These are phyloP conservation scores for Megalops cyprinoides DNA, from an alignment of 2,797 vertebrate genomes.

Conservation along the genomic window DNA sequence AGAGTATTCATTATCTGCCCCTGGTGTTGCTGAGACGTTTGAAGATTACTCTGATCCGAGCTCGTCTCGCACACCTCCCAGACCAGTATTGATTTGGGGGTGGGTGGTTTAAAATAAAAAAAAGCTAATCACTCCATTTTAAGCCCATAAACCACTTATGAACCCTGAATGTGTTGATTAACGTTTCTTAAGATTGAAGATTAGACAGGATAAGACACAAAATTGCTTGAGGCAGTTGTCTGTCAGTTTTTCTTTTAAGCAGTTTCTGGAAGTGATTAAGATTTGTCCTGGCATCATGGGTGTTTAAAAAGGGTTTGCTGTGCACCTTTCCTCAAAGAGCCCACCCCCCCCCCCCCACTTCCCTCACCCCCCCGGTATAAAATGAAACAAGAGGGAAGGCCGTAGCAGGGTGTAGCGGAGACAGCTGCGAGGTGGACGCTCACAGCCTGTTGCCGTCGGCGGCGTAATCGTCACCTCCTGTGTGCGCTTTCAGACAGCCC, in stretches of 20 bases:
- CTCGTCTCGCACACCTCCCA: slow-evolving; percentile 62
- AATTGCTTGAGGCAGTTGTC: slow-evolving; percentile 81
- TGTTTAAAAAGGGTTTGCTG: slow-evolving; percentile 28
- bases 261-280: slow-evolving; percentile 52
- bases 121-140: slow-evolving; percentile 78
- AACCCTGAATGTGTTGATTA: slow-evolving; percentile 83
- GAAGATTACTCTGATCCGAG: slow-evolving; percentile 45
- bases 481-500: neutral
- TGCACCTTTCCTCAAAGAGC: neutral
- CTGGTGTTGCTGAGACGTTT: slow-evolving; percentile 32
- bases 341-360: no score
- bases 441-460: neutral
- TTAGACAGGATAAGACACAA: slow-evolving; percentile 82
- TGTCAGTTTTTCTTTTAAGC: slow-evolving; percentile 65
- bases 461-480: neutral
- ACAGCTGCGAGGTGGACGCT: neutral
- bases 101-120: slow-evolving; percentile 69
- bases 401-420: neutral
- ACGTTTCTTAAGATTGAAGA: slow-evolving; percentile 85
- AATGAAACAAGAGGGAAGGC: neutral
- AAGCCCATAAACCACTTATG: slow-evolving; percentile 89
- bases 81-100: slow-evolving; percentile 66
- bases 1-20: neutral
- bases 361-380: neutral
- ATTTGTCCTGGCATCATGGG: slow-evolving; percentile 51